Evolutionary conservation across 1,140 invertebrate genomes (phyloP), one percentile per base, ranked within the genome.

Genomic region (Caenorhabditis inopinata): DNA sequence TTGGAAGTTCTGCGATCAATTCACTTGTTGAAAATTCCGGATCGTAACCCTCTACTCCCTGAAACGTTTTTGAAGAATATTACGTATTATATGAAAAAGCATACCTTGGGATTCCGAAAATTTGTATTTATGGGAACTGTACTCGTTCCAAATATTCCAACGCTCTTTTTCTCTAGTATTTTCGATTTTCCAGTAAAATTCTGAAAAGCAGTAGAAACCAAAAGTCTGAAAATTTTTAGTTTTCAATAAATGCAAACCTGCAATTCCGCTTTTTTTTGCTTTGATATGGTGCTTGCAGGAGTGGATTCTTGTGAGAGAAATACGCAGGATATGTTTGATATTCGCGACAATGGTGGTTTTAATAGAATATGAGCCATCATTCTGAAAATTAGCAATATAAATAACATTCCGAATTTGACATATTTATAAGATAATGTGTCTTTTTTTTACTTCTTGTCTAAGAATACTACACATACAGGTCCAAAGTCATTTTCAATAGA

Each of bases 21-120:
- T 83, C 83, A 23, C 80, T 83, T 14, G 80, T 38, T 7, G 82
- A 42, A 49, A 83, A 49, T n/a, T 83, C 83, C 0, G 73, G 58
- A 35, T 83, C 83, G 42, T 83, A 83, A 18, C 75, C 82, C 1
- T n/a, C 23, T 12, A 82, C 76, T 7, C 82, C 82, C 78, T 76
- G 29, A 76, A 47, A 74, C 4, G 35, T 51, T 51, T 1, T 27
- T 51, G 14, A 42, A 42, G 14, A 42, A 42, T 42, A 42, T 42
- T 42, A 42, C 5, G 14, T 14, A 42, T 7, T 7, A 42, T 7
- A 42, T 42, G 5, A 42, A 42, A 42, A 42, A 7, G 5, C 5
- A 7, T 42, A 58, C 53, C 46, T 82, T 79, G 14, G 49, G 38
- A 77, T 82, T 82, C 5, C 78, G 81, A 46, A 80, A 82, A 45